Base-by-base conservation (phyloP, 2,113 vertebrate genomes). In the Apistogramma diplotaenia region DNA sequence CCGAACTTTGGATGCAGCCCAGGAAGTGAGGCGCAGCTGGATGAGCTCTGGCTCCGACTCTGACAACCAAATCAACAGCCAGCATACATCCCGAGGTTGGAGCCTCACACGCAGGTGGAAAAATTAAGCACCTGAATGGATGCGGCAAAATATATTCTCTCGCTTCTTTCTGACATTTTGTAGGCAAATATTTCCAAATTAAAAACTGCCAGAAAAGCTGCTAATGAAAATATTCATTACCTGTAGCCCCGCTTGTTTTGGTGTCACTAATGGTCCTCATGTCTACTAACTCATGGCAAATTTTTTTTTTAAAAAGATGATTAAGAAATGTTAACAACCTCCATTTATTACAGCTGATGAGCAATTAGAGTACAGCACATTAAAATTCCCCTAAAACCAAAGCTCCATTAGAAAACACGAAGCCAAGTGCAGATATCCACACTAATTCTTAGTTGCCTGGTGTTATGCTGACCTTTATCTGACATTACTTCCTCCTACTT, bases 11-110 rank as follows among this genome's bases (percentile, higher is more conserved):
- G 89, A 85, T 57, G 73, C 82, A 43, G 46, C 43, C 79, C 80
- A 89, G 81, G 37, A 43, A 83, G 76, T 23, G 29, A 85, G 74
- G 83, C 19, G 13, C 88, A 85, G 86, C 83, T 88, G 88, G 83
- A 89, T 80, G 85, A 83, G 75, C 82, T 55, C 81, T 51, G 81
- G 78, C 74, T 86, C 72, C 13, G 21, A 77, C 46, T 75, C 67
- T 31, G 37, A 86, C 83, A 9, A 58, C 37, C 73, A 55, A 80
- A 61, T 60, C 29, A 46, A 10, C 46, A 84, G 85, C 74, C 81
- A 85, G 18, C 33, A 25, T 18, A 27, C 75, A 74, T 57, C 82
- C 73, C 40, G 74, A 74, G 82, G 78, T 78, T 59, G 40, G 58
- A 5, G 1, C 4, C 27, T 6, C 16, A 49, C 40, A 40, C 16